These are phyloP conservation scores for Phyllotis vaccarum DNA, from an alignment of 2,797 vertebrate genomes.

Conservation along the genomic window DNA sequence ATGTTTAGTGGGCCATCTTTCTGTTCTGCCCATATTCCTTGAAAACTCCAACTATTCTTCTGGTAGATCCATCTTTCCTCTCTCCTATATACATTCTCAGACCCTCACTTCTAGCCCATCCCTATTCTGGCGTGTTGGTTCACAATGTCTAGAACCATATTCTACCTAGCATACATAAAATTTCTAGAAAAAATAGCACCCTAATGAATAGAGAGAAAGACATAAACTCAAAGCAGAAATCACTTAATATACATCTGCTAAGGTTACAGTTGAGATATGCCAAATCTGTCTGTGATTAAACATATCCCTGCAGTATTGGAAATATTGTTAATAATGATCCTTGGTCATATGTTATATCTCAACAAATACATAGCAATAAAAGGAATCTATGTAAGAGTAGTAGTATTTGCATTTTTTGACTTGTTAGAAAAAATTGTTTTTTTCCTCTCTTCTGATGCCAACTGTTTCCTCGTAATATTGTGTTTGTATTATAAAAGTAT, in stretches of 20 bases:
- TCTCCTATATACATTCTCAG: background rate
- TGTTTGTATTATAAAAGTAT: background rate
- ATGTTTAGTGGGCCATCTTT: background rate
- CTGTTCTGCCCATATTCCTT: background rate
- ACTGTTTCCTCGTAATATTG: background rate
- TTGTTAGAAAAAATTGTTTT: background rate
- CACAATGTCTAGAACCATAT: background rate
- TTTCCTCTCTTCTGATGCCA: slow-evolving; percentile 18
- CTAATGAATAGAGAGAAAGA: background rate
- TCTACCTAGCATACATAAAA: background rate
- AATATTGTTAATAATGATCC: background rate
- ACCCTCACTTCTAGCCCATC: background rate
- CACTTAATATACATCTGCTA: background rate
- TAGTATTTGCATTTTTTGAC: background rate
- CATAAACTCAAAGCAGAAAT: background rate
- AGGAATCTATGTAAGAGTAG: background rate
- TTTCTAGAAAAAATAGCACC: background rate
- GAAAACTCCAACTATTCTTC: background rate
- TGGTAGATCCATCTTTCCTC: background rate
- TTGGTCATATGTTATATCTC: background rate
- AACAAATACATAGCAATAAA: background rate
- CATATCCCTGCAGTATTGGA: background rate
- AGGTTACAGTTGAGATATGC: background rate
- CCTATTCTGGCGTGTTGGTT: background rate
- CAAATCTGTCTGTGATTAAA: background rate